Evolutionary conservation across 1,140 invertebrate genomes (phyloP).

Genomic region (Drosophila cardini): DNA sequence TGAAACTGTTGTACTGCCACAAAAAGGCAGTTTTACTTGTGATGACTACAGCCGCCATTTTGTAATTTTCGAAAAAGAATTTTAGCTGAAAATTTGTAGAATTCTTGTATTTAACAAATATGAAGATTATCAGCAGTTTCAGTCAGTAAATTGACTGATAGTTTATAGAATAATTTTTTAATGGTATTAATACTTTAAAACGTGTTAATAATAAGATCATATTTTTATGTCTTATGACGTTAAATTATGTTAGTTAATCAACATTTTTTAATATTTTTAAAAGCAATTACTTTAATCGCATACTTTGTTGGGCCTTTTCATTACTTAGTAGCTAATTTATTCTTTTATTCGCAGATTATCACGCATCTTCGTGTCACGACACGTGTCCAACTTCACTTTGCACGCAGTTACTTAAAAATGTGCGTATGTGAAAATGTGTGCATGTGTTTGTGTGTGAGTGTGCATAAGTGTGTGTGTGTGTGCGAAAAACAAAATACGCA

Average conservation of each 20-base stretch:
- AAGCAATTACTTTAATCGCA: too few relatives aligned
- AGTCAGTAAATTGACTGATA: too few relatives aligned
- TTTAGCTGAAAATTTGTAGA: too few relatives aligned
- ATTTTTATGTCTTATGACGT: too few relatives aligned
- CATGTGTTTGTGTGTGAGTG: slow-evolving; percentile 6
- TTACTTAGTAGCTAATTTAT: slow-evolving; percentile 5
- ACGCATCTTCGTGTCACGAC: slow-evolving; percentile 19
- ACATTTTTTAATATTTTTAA: not conserved
- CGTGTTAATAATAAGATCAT: too few relatives aligned
- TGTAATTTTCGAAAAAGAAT: not conserved
- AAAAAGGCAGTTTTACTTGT: not conserved
- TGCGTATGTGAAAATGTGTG: not conserved
- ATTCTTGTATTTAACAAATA: too few relatives aligned
- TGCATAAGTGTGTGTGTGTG: not conserved
- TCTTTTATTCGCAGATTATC: not conserved
- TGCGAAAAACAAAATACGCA: slow-evolving; percentile 11
- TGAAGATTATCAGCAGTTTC: too few relatives aligned
- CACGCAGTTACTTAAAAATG: slow-evolving; percentile 66
- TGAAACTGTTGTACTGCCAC: slow-evolving; percentile 26
- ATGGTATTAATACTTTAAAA: too few relatives aligned
- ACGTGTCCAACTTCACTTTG: slow-evolving; percentile 5
- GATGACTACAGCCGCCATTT: not conserved
- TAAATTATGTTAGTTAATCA: not conserved
- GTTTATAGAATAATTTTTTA: too few relatives aligned
- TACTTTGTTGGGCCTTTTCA: not conserved